Evolutionary conservation across 2,113 vertebrate species (phyloP).

Genomic region (Puffinus mauretanicus): DNA sequence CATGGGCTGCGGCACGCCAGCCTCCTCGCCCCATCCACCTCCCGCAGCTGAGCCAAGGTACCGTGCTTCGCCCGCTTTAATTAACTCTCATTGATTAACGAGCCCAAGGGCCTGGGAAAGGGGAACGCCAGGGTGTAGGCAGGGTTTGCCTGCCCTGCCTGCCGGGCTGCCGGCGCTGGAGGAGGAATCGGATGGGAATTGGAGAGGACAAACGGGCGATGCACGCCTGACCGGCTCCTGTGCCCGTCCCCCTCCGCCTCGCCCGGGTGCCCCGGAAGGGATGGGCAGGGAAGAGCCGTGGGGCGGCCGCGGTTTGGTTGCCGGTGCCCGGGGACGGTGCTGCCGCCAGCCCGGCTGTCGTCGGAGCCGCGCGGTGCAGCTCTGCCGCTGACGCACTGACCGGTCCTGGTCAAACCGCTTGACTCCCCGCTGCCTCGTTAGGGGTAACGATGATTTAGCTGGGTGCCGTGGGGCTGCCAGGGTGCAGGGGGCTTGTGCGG

Average conservation of each 20-base stretch:
- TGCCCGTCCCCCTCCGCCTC: neutral
- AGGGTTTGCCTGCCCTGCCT: neutral
- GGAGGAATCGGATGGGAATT: neutral
- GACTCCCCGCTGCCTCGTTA: rapidly evolving
- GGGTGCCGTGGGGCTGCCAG: neutral
- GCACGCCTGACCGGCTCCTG: neutral
- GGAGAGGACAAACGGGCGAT: neutral
- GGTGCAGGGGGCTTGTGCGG: neutral
- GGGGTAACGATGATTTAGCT: neutral
- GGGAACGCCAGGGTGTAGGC: neutral
- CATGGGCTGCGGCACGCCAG: neutral
- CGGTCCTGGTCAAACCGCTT: neutral
- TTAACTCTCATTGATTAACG: neutral
- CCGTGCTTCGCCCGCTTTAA: neutral
- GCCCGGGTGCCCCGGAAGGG: too few species aligned
- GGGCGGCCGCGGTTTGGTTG: neutral
- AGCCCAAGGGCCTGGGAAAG: neutral
- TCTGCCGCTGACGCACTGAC: neutral
- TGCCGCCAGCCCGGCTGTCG: neutral
- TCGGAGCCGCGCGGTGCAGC: neutral
- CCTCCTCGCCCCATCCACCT: neutral
- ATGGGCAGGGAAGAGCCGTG: neutral
- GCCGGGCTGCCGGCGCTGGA: neutral
- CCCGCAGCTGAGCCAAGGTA: neutral
- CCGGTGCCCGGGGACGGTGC: neutral